Conservation (phyloP, 2,113 vertebrate genomes). For the Otocyon megalotis region DNA sequence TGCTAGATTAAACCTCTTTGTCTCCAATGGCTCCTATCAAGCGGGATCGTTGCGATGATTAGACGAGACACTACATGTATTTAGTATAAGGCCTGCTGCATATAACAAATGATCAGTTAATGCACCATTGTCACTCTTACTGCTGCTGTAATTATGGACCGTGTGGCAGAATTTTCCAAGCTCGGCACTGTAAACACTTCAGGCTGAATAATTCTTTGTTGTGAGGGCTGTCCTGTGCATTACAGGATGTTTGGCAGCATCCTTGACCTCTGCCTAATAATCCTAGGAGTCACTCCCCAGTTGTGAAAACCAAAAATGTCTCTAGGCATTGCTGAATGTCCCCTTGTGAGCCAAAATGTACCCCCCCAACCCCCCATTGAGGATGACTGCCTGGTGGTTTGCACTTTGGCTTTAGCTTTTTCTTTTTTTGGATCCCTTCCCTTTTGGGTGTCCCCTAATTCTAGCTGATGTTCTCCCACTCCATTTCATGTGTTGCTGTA, state of each 20-base stretch:
- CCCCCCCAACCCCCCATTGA: not conserved
- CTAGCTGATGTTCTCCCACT: not conserved
- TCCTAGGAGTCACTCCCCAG: not conserved
- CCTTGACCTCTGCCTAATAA: not conserved
- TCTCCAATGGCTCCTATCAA: not conserved
- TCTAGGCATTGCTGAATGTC: not conserved
- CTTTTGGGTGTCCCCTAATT: not conserved
- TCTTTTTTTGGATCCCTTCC: not conserved
- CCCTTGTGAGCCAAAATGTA: not conserved
- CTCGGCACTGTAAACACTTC: not conserved
- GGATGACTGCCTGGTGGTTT: not conserved
- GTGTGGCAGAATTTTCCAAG: not conserved
- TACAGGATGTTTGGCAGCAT: not conserved
- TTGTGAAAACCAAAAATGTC: not conserved
- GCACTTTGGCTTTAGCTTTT: not conserved
- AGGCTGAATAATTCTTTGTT: not conserved
- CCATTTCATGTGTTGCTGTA: conserved; percentile 1
- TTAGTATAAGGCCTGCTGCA: not conserved
- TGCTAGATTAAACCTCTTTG: not conserved
- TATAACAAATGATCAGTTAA: not conserved
- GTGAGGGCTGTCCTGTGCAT: no score
- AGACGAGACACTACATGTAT: not conserved
- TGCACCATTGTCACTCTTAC: not conserved
- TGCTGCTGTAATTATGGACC: not conserved
- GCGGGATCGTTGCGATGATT: not conserved